phyloP scores from a whole-genome alignment of 2,888 invertebrate species.

The Nomada ferruginata region DNA sequence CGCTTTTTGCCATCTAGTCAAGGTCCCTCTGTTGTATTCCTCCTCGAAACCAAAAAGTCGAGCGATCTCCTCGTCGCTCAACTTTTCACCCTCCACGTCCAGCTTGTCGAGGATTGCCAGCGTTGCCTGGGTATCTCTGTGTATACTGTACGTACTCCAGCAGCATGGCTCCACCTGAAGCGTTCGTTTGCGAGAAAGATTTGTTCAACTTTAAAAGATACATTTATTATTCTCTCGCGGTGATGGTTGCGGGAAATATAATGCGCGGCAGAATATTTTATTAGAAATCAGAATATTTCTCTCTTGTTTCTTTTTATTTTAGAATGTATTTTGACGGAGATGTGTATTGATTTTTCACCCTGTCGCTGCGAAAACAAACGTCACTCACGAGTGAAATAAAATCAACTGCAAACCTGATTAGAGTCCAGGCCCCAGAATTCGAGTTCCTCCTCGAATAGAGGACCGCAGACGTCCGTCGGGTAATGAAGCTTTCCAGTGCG shows the following conservation, averaged over 20 bases:
- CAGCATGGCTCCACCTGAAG: constrained; percentile 95
- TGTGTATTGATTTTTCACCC: too few relatives aligned
- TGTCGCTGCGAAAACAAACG: not conserved
- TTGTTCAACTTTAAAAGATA: not conserved
- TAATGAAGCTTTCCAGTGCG: constrained; percentile 99
- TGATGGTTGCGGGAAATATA: too few relatives aligned
- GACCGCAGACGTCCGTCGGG: constrained; percentile 99
- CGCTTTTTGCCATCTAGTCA: constrained; percentile 94
- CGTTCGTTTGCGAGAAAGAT: not conserved
- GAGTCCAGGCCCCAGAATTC: constrained; percentile 99
- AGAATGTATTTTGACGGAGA: too few relatives aligned
- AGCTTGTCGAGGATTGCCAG: constrained; percentile 97
- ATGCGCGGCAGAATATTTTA: too few relatives aligned
- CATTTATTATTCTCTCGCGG: not conserved
- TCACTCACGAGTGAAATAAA: not conserved
- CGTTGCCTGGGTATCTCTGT: constrained; percentile 96
- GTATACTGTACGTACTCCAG: constrained; percentile 98
- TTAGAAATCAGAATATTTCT: too few relatives aligned
- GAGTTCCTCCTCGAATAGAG: constrained; percentile 98
- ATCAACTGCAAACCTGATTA: constrained; percentile 91
- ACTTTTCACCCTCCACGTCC: constrained; percentile 96
- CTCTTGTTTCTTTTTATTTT: too few relatives aligned
- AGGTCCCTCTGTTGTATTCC: constrained; percentile 91
- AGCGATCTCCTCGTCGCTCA: constrained; percentile 96
- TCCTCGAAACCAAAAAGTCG: constrained; percentile 96